Evolutionary conservation across 1,140 invertebrate species (phyloP).

Genomic region (Bombus turneri): DNA sequence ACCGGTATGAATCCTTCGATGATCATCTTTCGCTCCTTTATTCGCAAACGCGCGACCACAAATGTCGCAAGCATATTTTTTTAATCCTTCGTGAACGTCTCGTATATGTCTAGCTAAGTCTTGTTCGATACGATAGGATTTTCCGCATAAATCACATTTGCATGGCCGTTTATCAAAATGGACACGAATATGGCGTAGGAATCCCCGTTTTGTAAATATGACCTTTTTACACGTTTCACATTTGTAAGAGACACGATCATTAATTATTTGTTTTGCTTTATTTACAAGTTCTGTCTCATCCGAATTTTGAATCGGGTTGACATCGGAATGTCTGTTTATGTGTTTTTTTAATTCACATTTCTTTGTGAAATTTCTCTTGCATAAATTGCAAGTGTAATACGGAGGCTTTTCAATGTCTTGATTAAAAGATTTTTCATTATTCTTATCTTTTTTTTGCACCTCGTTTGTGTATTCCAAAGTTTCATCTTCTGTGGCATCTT

Average conservation of each 20-base stretch:
- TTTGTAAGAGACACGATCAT: slow-evolving; percentile 50
- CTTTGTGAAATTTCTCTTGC: slow-evolving; percentile 17
- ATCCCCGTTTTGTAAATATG: slow-evolving; percentile 56
- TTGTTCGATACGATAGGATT: slow-evolving; percentile 57
- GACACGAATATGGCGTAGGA: slow-evolving; percentile 44
- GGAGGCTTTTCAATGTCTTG: not conserved
- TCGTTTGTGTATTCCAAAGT: too few relatives aligned
- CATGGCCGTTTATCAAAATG: slow-evolving; percentile 56
- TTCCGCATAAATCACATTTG: slow-evolving; percentile 61
- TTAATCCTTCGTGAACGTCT: slow-evolving; percentile 72
- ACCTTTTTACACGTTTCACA: slow-evolving; percentile 60
- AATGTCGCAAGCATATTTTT: slow-evolving; percentile 79
- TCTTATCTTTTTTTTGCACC: too few relatives aligned
- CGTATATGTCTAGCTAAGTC: slow-evolving; percentile 56
- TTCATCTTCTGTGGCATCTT: not conserved
- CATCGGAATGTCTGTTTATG: slow-evolving; percentile 15
- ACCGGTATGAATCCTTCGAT: slow-evolving; percentile 86
- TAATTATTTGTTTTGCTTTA: slow-evolving; percentile 30
- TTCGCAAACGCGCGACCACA: slow-evolving; percentile 78
- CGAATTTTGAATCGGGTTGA: slow-evolving; percentile 3
- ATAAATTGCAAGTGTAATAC: slow-evolving; percentile 19
- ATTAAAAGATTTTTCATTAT: not conserved
- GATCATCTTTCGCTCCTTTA: slow-evolving; percentile 85
- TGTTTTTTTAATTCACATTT: slow-evolving; percentile 42
- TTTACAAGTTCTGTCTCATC: slow-evolving; percentile 41